Evolutionary conservation across 2,888 invertebrate species (phyloP).

Genomic region (Acleris holmiana): DNA sequence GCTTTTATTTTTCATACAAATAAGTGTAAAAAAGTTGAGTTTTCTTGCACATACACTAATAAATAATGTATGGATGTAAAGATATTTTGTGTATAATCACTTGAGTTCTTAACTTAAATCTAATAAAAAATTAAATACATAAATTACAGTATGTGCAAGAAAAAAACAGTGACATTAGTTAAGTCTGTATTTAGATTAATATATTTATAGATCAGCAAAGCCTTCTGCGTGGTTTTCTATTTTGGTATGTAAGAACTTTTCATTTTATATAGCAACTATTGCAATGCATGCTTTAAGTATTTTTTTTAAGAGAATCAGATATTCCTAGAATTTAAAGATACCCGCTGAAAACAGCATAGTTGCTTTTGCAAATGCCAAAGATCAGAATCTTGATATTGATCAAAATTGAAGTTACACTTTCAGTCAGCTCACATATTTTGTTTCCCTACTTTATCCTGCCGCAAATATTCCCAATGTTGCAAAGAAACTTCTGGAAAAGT

Average conservation of each 20-base stretch:
- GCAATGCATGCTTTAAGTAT: conserved; percentile 29
- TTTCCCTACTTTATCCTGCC: conserved; percentile 7
- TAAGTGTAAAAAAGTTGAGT: conserved; percentile 59
- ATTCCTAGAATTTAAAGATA: conserved; percentile 11
- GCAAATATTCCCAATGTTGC: conserved; percentile 27
- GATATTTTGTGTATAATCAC: no score
- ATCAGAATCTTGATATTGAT: conserved; percentile 47
- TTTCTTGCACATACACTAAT: conserved; percentile 24
- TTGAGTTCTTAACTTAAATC: no score
- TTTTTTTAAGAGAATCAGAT: conserved; percentile 11
- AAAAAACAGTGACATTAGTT: conserved; percentile 43
- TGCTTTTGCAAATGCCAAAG: conserved; percentile 50
- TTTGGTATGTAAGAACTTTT: conserved; percentile 37
- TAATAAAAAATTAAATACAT: conserved; percentile 9
- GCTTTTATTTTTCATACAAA: conserved; percentile 77
- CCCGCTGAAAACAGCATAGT: conserved; percentile 24
- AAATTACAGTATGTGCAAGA: conserved; percentile 16
- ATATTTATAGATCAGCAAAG: conserved; percentile 50
- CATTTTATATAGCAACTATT: conserved; percentile 27
- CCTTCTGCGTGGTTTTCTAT: conserved; percentile 55
- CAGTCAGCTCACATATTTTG: conserved; percentile 28
- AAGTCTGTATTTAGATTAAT: conserved; percentile 63
- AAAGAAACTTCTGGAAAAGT: conserved; percentile 25
- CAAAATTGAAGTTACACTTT: conserved; percentile 7
- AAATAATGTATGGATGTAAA: not conserved